Base-by-base conservation (phyloP, 2,888 invertebrate species). In the Volucella inflata region DNA sequence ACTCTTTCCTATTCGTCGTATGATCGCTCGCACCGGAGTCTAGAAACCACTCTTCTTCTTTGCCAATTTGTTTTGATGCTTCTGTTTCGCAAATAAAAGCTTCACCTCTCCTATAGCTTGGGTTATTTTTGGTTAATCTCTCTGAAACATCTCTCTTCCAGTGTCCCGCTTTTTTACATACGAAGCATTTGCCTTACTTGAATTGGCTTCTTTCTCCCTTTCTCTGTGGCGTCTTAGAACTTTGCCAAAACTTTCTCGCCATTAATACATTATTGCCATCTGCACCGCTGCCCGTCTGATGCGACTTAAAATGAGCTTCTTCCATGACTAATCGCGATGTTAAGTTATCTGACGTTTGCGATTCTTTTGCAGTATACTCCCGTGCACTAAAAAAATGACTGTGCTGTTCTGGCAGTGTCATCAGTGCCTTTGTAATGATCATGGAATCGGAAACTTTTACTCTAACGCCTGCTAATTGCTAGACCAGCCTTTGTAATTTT, bases 331-430 rank as follows among this genome's bases (percentile, higher is more conserved):
- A 70, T 17, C 88, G 55, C n/a, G 87, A 72, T 30, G 80, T 84
- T 42, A 89, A 70, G 44, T 88, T 87, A 10, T 87, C 79, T 17
- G 89, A 36, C 8, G 77, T 89, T 79, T 88, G 88, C 10, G 87
- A 79, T 2, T 84, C 82, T 14, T 30, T 17, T 14, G 87, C 76
- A 10, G 85, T 87, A 42, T 87, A 88, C 65, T 89, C 88, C 72
- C 71, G 67, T 53, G 77, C 82, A 51, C 62, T 65, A 36, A 60
- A 65, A 53, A 82, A 82, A 53, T 78, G 74, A 16, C 88, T 90
- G 30, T 78, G 87, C 57, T 87, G 44, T 9, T 87, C 84, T 14
- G 88, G 88, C 51, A 88, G 62, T n/a, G 87, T 84, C 79, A 88
- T 68, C 10, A 88, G 46, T 16, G 88, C 83, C 83, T 88, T 87